Evolutionary conservation across 30 jellyfish, hydroid and myxozoan species (phyloP), one percentile per base, ranked within the genome.

Genomic region (Cassiopea andromeda): DNA sequence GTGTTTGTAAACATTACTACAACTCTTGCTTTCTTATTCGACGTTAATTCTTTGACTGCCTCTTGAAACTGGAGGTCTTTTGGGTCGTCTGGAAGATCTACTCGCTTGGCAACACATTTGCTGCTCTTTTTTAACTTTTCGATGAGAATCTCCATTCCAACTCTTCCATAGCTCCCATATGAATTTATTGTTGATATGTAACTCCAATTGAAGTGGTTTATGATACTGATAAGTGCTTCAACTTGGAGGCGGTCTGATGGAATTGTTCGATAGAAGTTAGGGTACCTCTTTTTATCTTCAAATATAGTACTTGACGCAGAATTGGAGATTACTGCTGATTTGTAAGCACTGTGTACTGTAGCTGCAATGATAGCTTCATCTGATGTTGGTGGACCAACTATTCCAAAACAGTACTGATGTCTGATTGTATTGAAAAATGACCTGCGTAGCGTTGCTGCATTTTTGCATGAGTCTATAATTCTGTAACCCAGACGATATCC

Each of bases 161-260:
- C 61, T 49, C 84, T 88, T 45, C 97, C 97, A 75, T 87, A 82
- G 27, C 58, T 64, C 1, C 97, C 98, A 68, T 86, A 75, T 61
- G 98, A 94, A 47, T 75, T 69, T 15, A 94, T 87, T 5, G 88
- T 81, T 27, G 93, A 85, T 1, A 90, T 43, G 68, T 94, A 94
- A 46, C 72, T 90, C 98, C 98, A 94, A 60, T 90, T 77, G 66
- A 94, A 90, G 48, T 84, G 27, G 7, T 18, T 79, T 17, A 90
- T 10, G 69, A 96, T 75, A 60, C 89, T 94, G 13, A 91, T 80
- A 27, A 91, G 60, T 17, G 97, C 98, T 16, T 84, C 49, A 14
- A 91, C 80, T 67, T 85, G 97, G 48, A 82, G 15, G 2, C 77
- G 43, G 72, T 96, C 94, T 6, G 98, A 88, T 14, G 98, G 99